phyloP scores from a whole-genome alignment of 2,797 vertebrate genomes.

The Adelosebastes latens region DNA sequence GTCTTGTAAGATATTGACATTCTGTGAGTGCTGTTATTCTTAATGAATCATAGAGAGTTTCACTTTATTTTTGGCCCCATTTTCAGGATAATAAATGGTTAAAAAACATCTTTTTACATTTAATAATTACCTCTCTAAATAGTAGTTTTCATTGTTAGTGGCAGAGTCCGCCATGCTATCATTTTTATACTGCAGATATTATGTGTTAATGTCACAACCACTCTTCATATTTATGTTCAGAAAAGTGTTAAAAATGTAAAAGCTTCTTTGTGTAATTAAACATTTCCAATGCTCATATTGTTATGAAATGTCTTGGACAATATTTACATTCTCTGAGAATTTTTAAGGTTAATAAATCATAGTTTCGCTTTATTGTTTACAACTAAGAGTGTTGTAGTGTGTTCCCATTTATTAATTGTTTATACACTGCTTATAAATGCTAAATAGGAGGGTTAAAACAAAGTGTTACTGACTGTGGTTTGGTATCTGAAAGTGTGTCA shows the following conservation, averaged over 20 bases:
- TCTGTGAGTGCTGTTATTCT: not conserved
- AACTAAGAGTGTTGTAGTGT: not conserved
- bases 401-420: not conserved
- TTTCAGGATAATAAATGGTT: not conserved
- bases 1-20: not conserved
- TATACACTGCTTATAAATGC: not conserved
- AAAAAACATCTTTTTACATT: not conserved
- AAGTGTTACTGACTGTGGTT: not conserved
- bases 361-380: not conserved
- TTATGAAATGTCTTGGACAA: not conserved
- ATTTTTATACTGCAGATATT: not conserved
- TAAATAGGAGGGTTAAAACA: not conserved
- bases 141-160: not conserved
- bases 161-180: not conserved
- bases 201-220: not conserved
- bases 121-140: not conserved
- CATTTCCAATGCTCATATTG: not conserved
- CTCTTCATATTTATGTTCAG: not conserved
- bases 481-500: constrained; percentile 3
- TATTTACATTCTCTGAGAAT: not conserved
- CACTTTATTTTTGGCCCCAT: not conserved
- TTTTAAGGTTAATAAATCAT: not conserved
- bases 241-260: not conserved
- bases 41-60: not conserved
- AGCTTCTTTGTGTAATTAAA: not conserved